These are phyloP conservation scores for silkworm (Bombyx mori) DNA, from an alignment of 1,140 invertebrate species.

Conservation along the genomic window DNA sequence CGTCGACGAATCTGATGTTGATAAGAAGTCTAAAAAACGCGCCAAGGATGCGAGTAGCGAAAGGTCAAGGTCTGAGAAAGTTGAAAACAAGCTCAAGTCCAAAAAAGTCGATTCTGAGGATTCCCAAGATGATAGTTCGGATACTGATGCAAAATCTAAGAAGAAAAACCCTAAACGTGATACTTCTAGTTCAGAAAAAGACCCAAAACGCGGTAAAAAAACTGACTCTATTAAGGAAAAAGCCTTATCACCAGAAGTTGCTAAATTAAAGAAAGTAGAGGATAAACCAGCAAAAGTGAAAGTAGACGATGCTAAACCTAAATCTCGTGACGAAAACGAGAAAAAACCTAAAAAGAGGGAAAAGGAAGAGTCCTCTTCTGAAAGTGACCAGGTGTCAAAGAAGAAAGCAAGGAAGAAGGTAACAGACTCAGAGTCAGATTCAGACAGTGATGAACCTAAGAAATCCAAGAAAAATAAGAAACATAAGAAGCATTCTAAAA, in stretches of 20 bases:
- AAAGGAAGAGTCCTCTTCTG: constrained; percentile 76
- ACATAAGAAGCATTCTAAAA: constrained; percentile 80
- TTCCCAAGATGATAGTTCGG: constrained; percentile 61
- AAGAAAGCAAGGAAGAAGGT: constrained; percentile 67
- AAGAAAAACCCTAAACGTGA: constrained; percentile 54
- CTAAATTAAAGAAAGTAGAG: constrained; percentile 40
- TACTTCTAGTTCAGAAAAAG: constrained; percentile 62
- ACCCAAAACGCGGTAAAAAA: constrained; percentile 51
- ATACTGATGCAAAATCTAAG: constrained; percentile 54
- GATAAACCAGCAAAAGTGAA: constrained; percentile 50
- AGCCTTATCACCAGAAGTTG: constrained; percentile 37
- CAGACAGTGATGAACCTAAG: constrained; percentile 67
- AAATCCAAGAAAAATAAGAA: constrained; percentile 70
- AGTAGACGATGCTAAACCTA: constrained; percentile 44
- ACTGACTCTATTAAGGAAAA: constrained; percentile 45
- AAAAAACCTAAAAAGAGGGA: constrained; percentile 71
- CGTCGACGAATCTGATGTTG: constrained; percentile 56
- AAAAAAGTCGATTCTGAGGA: constrained; percentile 62
- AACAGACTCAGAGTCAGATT: constrained; percentile 64
- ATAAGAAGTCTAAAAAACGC: constrained; percentile 58
- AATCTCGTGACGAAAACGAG: constrained; percentile 45
- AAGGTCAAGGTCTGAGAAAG: constrained; percentile 39
- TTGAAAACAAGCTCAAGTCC: constrained; percentile 38
- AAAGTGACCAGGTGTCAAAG: constrained; percentile 73
- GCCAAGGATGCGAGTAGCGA: constrained; percentile 47